phyloP scores from a whole-genome alignment of 2,888 invertebrate genomes.

The Melipona beecheii region DNA sequence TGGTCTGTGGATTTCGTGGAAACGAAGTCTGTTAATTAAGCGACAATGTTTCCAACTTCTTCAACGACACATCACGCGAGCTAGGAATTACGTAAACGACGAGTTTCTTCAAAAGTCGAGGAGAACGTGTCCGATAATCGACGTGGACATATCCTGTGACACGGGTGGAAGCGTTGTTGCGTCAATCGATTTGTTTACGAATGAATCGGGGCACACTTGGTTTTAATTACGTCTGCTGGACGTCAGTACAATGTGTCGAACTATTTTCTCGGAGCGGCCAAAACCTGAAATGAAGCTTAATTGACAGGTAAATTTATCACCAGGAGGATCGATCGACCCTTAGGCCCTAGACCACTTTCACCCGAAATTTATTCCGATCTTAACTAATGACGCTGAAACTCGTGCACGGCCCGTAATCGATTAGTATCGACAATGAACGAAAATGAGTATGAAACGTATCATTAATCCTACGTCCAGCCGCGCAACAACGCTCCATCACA shows the following conservation, averaged over 20 bases:
- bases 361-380: conserved; percentile 67
- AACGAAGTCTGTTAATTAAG: conserved; percentile 15
- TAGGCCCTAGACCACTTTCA: conserved; percentile 63
- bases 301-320: conserved; percentile 70
- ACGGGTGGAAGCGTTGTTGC: background rate
- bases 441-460: conserved; percentile 58
- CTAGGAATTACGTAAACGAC: background rate
- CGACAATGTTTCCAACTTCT: background rate
- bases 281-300: conserved; percentile 61
- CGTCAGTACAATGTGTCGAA: background rate
- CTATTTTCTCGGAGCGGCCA: conserved; percentile 41
- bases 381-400: conserved; percentile 55
- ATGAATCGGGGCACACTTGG: background rate
- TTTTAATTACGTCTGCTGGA: conserved; percentile 55
- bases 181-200: conserved; percentile 40
- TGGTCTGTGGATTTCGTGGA: background rate
- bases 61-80: background rate
- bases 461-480: conserved; percentile 56
- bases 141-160: background rate
- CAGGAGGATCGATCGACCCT: conserved; percentile 57
- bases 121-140: background rate
- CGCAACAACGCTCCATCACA: conserved; percentile 37
- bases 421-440: conserved; percentile 66
- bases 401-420: conserved; percentile 54
- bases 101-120: background rate